These are phyloP conservation scores for Bergia sp. DNA, from an alignment of 92 coral and sea anemone genomes.

Conservation along the genomic window DNA sequence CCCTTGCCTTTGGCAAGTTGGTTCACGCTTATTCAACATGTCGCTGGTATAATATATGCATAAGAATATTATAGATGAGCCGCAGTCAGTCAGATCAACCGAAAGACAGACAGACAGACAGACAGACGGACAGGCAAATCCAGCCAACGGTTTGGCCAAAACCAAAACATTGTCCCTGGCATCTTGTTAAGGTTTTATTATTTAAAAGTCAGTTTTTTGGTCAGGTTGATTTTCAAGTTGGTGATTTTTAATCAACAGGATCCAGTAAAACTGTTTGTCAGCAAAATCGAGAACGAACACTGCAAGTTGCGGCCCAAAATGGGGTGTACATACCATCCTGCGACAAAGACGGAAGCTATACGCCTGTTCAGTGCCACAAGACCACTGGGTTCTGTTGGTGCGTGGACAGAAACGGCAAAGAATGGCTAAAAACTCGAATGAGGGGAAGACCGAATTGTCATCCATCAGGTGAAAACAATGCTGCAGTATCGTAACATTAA, in stretches of 20 bases:
- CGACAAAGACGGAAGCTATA: conserved; percentile 72
- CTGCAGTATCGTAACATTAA: not conserved
- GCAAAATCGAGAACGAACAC: conserved; percentile 28
- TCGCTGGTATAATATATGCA: too few species aligned
- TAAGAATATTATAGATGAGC: too few species aligned
- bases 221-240: not conserved
- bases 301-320: conserved; percentile 23
- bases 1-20: too few species aligned
- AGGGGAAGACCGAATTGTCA: conserved; percentile 81
- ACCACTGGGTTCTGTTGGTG: conserved; percentile 95
- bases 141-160: too few species aligned
- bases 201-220: too few species aligned
- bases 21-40: too few species aligned
- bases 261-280: conserved; percentile 45
- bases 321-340: conserved; percentile 80
- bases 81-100: too few species aligned
- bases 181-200: too few species aligned
- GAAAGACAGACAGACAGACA: too few species aligned
- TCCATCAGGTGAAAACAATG: conserved; percentile 54
- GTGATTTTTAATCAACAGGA: not conserved
- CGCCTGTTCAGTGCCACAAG: conserved; percentile 81
- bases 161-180: too few species aligned
- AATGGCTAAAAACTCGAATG: conserved; percentile 81
- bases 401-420: conserved; percentile 72
- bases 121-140: too few species aligned